These are phyloP conservation scores for Bos javanicus DNA, from an alignment of 2,113 vertebrate genomes.

Conservation along the genomic window DNA sequence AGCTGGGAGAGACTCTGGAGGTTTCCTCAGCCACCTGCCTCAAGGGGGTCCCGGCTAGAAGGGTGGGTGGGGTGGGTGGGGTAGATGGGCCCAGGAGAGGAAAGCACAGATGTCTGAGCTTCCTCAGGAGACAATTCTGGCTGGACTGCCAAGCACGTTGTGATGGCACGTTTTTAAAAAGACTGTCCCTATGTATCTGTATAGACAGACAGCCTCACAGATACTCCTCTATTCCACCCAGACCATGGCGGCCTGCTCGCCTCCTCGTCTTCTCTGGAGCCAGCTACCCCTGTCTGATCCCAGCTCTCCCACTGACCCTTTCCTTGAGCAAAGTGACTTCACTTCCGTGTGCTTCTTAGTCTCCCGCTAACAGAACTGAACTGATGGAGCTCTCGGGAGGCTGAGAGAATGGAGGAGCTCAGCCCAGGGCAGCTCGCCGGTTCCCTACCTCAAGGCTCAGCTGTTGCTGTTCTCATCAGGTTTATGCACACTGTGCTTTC, in stretches of 20 bases:
- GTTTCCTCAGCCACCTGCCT: neutral
- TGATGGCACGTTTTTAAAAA: neutral
- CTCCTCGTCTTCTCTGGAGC: neutral
- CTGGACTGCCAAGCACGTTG: neutral
- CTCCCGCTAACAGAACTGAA: neutral
- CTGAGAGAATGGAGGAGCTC: fast-evolving
- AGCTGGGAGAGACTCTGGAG: neutral
- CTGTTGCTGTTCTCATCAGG: neutral
- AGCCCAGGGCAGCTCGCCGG: fast-evolving
- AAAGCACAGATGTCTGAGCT: neutral
- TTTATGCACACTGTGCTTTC: neutral
- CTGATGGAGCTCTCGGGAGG: neutral
- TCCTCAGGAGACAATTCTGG: neutral
- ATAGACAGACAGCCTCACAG: neutral
- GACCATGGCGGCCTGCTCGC: fast-evolving
- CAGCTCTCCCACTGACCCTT: neutral
- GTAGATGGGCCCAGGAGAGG: neutral
- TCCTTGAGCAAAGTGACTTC: neutral
- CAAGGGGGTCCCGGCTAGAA: neutral
- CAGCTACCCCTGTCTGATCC: neutral
- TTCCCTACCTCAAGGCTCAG: neutral
- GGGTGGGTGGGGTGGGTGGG: fast-evolving
- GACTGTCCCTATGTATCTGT: neutral
- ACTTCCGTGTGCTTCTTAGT: neutral
- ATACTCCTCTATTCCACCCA: neutral